Conservation (phyloP, 2,888 invertebrate species). For the Caenorhabditis afra region DNA sequence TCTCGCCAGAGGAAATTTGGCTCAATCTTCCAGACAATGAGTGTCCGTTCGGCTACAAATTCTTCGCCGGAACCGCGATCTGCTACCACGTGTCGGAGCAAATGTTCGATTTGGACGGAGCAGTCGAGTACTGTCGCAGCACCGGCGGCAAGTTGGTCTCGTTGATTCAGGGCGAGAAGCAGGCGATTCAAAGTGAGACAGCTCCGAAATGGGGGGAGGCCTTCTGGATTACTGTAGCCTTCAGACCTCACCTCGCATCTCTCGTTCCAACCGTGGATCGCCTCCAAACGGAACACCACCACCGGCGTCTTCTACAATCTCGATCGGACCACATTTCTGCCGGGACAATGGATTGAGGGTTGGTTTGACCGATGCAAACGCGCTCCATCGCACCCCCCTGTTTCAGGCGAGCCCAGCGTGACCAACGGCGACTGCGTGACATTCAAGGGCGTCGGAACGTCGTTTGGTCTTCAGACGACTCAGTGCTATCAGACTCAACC, state of each 20-base stretch:
- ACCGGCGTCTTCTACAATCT: constrained; percentile 29
- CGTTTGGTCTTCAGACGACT: constrained; percentile 22
- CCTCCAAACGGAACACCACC: constrained; percentile 16
- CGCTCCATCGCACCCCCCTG: too few species aligned
- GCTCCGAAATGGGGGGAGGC: not conserved
- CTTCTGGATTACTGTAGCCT: not conserved
- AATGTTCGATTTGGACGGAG: constrained; percentile 41
- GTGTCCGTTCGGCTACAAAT: constrained; percentile 24
- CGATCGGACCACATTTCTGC: constrained; percentile 11
- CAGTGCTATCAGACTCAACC: constrained; percentile 43
- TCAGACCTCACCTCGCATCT: constrained; percentile 28
- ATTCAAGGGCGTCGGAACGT: constrained; percentile 11
- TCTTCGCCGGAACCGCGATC: constrained; percentile 40
- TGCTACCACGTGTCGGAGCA: constrained; percentile 39
- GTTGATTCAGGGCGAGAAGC: constrained; percentile 35
- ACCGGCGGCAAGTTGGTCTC: constrained; percentile 24
- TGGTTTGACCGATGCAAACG: too few species aligned
- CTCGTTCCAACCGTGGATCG: constrained; percentile 40
- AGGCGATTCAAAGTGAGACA: constrained; percentile 29
- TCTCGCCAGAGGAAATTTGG: too few species aligned
- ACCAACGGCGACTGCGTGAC: constrained; percentile 41
- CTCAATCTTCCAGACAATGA: constrained; percentile 20
- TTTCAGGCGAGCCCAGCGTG: constrained; percentile 33
- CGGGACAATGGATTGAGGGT: constrained; percentile 27
- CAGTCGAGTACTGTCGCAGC: constrained; percentile 17